Evolutionary conservation across 2,113 vertebrate species (phyloP).

Genomic region (Hypanus sabinus): DNA sequence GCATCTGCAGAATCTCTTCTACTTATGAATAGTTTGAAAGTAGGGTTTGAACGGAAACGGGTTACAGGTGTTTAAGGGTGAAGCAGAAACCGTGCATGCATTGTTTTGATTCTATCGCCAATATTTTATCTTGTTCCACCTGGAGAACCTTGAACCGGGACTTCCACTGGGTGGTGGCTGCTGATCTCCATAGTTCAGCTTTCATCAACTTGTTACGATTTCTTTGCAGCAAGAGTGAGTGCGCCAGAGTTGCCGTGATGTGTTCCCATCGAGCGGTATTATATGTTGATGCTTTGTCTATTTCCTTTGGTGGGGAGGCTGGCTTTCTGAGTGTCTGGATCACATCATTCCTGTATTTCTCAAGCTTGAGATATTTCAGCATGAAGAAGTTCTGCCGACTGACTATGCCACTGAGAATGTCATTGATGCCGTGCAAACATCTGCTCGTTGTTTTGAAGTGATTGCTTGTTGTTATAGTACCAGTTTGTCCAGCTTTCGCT

Average conservation of each 20-base stretch:
- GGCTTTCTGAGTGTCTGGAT: not conserved
- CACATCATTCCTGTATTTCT: not conserved
- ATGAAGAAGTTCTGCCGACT: not conserved
- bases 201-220: slow-evolving; percentile 5
- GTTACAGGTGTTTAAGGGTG: not conserved
- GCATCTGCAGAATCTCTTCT: too few relatives aligned
- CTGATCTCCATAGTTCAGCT: not conserved
- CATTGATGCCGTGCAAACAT: not conserved
- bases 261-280: not conserved
- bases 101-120: not conserved
- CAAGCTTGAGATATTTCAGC: not conserved
- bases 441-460: not conserved
- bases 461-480: not conserved
- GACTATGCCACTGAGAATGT: not conserved
- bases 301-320: not conserved
- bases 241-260: not conserved
- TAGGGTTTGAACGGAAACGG: not conserved
- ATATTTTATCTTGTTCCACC: not conserved
- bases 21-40: not conserved
- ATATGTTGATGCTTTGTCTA: not conserved
- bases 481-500: not conserved
- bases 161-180: not conserved
- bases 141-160: not conserved
- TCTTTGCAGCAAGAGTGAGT: not conserved
- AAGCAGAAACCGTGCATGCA: not conserved